Percentiles rank a stretch among this genome's conserved stretches.
Conservation (phyloP, 2,888 invertebrate species). For the Epinotia brunnichana region DNA sequence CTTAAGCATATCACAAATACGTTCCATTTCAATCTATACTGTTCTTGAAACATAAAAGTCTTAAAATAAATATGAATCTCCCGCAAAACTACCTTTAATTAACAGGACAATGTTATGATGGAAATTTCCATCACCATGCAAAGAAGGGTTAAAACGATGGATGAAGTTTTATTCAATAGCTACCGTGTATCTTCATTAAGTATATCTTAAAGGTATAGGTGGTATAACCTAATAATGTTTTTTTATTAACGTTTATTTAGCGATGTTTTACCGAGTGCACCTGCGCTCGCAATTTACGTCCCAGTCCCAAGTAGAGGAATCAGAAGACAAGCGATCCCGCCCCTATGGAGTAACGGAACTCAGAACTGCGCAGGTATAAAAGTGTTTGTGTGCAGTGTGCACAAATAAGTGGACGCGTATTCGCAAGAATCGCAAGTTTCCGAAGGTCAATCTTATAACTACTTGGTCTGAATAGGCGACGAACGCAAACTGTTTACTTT, state of each 20-base stretch:
- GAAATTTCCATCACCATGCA: no score
- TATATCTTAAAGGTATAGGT: background rate
- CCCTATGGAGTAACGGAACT: conserved; percentile 52
- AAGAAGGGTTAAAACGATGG: conserved; percentile 16
- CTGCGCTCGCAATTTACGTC: conserved; percentile 48
- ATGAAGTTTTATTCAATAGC: background rate
- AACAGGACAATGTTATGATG: no score
- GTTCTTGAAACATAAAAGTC: no score
- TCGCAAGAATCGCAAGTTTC: conserved; percentile 42
- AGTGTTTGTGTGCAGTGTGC: conserved; percentile 35
- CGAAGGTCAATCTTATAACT: conserved; percentile 37
- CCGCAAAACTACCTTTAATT: no score
- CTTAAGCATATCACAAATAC: no score
- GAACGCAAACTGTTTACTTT: conserved; percentile 36
- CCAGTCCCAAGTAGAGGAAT: conserved; percentile 49
- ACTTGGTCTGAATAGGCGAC: conserved; percentile 28
- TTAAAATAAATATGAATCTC: no score
- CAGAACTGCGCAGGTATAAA: conserved; percentile 54
- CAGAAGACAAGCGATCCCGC: conserved; percentile 51
- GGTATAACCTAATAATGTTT: background rate
- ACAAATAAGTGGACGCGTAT: conserved; percentile 41
- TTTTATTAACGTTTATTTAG: conserved; percentile 19
- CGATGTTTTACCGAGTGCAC: conserved; percentile 33
- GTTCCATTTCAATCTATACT: no score
- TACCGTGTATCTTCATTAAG: background rate